These are phyloP conservation scores for Leptarthrus brevirostris DNA, from an alignment of 2,888 invertebrate genomes.

Conservation along the genomic window DNA sequence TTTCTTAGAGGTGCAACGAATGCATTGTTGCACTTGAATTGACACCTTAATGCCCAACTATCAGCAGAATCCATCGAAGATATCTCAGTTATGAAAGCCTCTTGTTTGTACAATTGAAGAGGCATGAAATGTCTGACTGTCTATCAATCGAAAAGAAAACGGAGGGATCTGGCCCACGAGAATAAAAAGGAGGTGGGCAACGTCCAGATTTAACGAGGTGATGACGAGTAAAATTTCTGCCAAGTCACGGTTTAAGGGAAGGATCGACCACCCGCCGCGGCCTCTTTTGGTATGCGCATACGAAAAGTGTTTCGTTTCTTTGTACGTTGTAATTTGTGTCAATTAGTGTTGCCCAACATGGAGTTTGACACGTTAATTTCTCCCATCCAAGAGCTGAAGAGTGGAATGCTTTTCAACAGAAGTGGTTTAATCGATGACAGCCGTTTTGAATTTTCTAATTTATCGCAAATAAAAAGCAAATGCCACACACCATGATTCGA, in stretches of 20 bases:
- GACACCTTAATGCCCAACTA: constrained; percentile 17
- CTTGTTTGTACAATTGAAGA: constrained; percentile 40
- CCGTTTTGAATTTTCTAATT: constrained; percentile 6
- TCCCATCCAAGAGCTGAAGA: neutral
- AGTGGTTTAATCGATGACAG: constrained; percentile 13
- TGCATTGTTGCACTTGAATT: constrained; percentile 20
- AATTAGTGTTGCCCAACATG: constrained; percentile 26
- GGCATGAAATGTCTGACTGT: constrained; percentile 39
- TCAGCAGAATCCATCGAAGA: neutral
- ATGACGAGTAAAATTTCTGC: constrained; percentile 40
- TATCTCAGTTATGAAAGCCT: neutral
- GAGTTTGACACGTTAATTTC: constrained; percentile 16
- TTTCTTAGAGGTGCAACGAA: constrained; percentile 17
- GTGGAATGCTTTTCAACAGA: neutral
- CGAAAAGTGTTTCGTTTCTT: neutral
- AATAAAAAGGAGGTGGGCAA: constrained; percentile 34
- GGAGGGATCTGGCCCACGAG: constrained; percentile 23
- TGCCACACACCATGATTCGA: neutral
- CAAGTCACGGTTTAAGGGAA: constrained; percentile 38
- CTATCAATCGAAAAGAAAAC: constrained; percentile 28
- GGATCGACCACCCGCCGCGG: constrained; percentile 36
- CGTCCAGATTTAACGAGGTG: constrained; percentile 49
- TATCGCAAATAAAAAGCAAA: neutral
- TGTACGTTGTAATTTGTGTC: constrained; percentile 34
- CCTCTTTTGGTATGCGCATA: neutral